These are phyloP conservation scores for Mus musculus DNA, from an alignment of 2,113 vertebrate species.

Conservation along the genomic window DNA sequence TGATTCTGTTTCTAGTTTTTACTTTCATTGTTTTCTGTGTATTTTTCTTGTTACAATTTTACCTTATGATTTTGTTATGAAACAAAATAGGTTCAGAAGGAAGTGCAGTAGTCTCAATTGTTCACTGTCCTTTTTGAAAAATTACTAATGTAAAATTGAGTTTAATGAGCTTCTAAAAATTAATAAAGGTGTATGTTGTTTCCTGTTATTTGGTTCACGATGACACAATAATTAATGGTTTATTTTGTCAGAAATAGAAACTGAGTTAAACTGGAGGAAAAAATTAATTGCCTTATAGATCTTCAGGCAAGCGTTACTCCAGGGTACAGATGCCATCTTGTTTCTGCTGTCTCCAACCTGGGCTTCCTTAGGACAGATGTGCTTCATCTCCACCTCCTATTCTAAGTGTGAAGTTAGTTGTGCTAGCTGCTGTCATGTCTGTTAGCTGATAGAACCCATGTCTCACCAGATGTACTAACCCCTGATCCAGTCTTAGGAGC, in stretches of 20 bases:
- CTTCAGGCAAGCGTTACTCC: not conserved
- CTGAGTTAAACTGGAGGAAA: slow-evolving; percentile 20
- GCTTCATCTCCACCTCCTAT: not conserved
- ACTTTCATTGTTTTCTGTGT: slow-evolving; percentile 3
- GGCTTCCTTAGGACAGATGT: not conserved
- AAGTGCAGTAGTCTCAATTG: not conserved
- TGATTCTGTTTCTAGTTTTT: slow-evolving; percentile 20
- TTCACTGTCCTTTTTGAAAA: slow-evolving; percentile 48
- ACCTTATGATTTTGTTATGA: slow-evolving; percentile 5
- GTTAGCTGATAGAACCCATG: not conserved
- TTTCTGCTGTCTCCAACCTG: not conserved
- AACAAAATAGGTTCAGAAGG: slow-evolving; percentile 12
- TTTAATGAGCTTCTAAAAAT: slow-evolving; percentile 41
- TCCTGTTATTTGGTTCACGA: slow-evolving; percentile 27
- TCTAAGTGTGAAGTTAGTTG: not conserved
- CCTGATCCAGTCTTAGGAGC: not conserved
- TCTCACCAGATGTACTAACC: not conserved
- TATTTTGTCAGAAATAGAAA: slow-evolving; percentile 55
- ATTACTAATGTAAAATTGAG: slow-evolving; percentile 46
- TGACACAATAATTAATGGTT: slow-evolving; percentile 29
- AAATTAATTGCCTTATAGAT: slow-evolving; percentile 9
- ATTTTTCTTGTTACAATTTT: slow-evolving; percentile 51
- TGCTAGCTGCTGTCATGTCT: not conserved
- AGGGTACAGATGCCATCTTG: not conserved
- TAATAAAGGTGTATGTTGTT: slow-evolving; percentile 41